Evolutionary conservation across 2,797 vertebrate genomes (phyloP).

Genomic region (Poeciliopsis presidionis): DNA sequence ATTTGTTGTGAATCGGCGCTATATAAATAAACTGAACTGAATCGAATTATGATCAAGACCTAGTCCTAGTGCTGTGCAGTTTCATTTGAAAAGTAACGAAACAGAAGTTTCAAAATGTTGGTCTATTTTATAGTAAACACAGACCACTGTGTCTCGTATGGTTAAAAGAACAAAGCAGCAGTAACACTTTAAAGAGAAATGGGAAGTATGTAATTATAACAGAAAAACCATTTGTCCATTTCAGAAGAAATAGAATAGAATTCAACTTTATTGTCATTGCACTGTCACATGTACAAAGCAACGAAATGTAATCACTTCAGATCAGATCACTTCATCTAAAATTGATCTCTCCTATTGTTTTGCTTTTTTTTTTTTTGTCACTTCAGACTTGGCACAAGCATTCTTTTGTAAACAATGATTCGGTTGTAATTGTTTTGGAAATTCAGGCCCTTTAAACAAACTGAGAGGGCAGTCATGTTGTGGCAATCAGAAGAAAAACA

Average conservation of each 20-base stretch:
- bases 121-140: not conserved
- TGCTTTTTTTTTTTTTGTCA: no score
- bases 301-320: no score
- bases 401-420: not conserved
- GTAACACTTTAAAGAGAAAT: not conserved
- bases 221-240: not conserved
- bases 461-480: not conserved
- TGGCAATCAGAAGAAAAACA: not conserved
- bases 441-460: no score
- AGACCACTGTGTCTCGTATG: not conserved
- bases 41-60: not conserved
- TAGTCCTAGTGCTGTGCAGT: not conserved
- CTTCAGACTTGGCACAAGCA: not conserved
- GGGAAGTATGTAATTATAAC: not conserved
- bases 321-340: not conserved
- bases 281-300: no score
- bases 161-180: not conserved
- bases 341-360: not conserved
- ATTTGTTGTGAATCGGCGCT: constrained; percentile 1
- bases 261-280: no score
- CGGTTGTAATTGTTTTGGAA: no score
- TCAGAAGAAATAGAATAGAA: not conserved
- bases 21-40: not conserved
- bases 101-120: not conserved
- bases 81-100: not conserved